These are phyloP conservation scores for Lutjanus erythropterus DNA, from an alignment of 2,113 vertebrate genomes.

Conservation along the genomic window DNA sequence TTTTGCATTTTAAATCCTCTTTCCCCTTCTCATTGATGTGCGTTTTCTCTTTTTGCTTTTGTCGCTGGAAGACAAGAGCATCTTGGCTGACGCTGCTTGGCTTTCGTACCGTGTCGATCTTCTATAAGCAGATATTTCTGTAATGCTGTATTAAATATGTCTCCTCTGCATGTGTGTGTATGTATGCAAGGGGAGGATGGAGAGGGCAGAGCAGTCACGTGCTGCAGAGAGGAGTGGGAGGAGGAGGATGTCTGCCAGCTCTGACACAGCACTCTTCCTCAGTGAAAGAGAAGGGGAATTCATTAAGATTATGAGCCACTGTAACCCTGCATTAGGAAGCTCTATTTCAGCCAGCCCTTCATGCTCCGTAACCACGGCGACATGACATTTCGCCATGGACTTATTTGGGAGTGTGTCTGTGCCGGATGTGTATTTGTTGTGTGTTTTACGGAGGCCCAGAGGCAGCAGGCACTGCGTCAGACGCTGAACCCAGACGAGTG, in stretches of 20 bases:
- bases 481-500: slow-evolving; percentile 56
- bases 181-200: slow-evolving; percentile 28
- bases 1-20: background rate
- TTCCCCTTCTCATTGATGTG: background rate
- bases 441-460: slow-evolving; percentile 16
- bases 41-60: background rate
- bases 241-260: slow-evolving; percentile 57
- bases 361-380: slow-evolving; percentile 32
- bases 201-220: slow-evolving; percentile 15
- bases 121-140: slow-evolving; percentile 28
- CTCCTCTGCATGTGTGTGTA: background rate
- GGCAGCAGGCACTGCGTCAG: slow-evolving; percentile 71
- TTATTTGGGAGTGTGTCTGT: slow-evolving; percentile 22
- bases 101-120: background rate
- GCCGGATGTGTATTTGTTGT: background rate
- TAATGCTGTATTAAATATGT: slow-evolving; percentile 25
- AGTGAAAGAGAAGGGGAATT: slow-evolving; percentile 24
- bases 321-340: slow-evolving; percentile 36
- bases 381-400: slow-evolving; percentile 35
- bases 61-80: background rate
- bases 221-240: slow-evolving; percentile 36
- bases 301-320: slow-evolving; percentile 27
- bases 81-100: slow-evolving; percentile 12
- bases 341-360: slow-evolving; percentile 37
- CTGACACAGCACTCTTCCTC: slow-evolving; percentile 73